Evolutionary conservation across 2,888 invertebrate species (phyloP).

Genomic region (Bellardia bayeri): DNA sequence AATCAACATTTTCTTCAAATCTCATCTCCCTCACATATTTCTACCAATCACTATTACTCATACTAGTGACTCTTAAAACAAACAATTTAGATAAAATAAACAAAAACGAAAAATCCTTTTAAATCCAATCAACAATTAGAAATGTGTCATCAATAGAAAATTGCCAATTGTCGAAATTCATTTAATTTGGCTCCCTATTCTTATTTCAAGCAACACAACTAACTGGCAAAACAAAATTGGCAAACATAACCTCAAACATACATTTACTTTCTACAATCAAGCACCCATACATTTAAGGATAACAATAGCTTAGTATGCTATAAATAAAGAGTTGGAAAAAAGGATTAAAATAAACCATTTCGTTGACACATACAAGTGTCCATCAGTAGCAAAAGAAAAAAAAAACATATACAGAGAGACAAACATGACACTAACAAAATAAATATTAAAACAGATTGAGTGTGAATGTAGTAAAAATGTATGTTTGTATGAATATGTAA

Average conservation of each 20-base stretch:
- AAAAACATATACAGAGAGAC: neutral
- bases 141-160: slow-evolving; percentile 46
- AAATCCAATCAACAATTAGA: slow-evolving; percentile 53
- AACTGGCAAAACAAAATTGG: slow-evolving; percentile 53
- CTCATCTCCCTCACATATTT: neutral
- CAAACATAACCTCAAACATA: slow-evolving; percentile 68
- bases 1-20: neutral
- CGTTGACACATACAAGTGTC: slow-evolving; percentile 77
- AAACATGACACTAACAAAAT: slow-evolving; percentile 44
- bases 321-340: slow-evolving; percentile 61
- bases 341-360: slow-evolving; percentile 82
- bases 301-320: slow-evolving; percentile 28
- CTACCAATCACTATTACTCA: neutral
- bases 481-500: slow-evolving; percentile 27
- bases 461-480: neutral
- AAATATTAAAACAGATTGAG: slow-evolving; percentile 17
- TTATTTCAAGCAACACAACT: slow-evolving; percentile 3
- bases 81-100: slow-evolving; percentile 10
- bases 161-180: slow-evolving; percentile 41
- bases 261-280: neutral
- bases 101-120: slow-evolving; percentile 34
- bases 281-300: slow-evolving; percentile 28
- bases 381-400: slow-evolving; percentile 71
- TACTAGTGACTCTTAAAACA: neutral
- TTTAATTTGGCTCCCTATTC: slow-evolving; percentile 34